Conservation (phyloP, 92 coral and sea anemone genomes). For the Phenganax marumi region DNA sequence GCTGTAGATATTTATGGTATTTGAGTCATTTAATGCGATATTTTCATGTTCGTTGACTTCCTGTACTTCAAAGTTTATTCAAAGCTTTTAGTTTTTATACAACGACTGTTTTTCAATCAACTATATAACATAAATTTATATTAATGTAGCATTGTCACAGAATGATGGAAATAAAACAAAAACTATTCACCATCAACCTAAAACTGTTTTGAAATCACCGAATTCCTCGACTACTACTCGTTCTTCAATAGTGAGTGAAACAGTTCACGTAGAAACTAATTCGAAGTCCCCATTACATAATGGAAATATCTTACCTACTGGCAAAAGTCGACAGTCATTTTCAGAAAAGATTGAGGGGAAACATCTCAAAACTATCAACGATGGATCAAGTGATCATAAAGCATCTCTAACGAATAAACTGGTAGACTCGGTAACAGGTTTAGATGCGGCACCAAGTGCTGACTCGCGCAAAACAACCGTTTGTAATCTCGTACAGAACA, state of each 20-base stretch:
- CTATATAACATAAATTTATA: not conserved
- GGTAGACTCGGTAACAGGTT: not conserved
- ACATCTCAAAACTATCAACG: not conserved
- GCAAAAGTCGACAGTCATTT: not conserved
- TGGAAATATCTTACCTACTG: not conserved
- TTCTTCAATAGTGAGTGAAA: not conserved
- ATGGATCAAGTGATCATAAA: not conserved
- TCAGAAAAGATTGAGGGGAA: not conserved
- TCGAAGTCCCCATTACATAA: not conserved
- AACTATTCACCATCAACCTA: slow-evolving; percentile 16
- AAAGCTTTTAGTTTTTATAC: not conserved
- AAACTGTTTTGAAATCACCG: slow-evolving; percentile 5
- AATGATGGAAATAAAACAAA: slow-evolving; percentile 7
- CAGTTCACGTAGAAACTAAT: not conserved
- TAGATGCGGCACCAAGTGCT: not conserved
- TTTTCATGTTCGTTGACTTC: no score
- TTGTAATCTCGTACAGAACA: not conserved
- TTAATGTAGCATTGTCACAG: not conserved
- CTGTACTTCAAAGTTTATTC: no score
- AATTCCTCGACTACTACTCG: not conserved
- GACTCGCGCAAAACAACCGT: not conserved
- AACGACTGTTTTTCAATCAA: not conserved
- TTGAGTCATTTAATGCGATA: no score
- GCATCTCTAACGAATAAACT: not conserved
- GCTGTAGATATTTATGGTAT: no score